Evolutionary conservation across 2,888 invertebrate genomes (phyloP), one percentile per base, ranked within the genome.

Genomic region (Syrphus vitripennis): DNA sequence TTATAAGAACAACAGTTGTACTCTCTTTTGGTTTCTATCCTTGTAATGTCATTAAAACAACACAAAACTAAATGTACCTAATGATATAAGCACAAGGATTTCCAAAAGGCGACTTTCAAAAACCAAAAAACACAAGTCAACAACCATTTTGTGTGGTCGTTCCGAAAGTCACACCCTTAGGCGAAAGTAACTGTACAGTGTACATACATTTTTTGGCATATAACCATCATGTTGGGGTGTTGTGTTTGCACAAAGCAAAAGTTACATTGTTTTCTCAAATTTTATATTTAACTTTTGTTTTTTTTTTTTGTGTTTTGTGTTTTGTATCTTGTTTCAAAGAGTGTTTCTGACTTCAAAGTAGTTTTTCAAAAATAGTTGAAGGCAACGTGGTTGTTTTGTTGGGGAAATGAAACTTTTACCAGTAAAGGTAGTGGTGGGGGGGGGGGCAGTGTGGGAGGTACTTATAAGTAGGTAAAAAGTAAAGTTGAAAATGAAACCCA

Each of bases 181-280:
- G 80, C 72, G 24, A 63, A 65, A 34, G 42, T 48, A 29, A 5
- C 6, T 29, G 3, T 29, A 6, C 6, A 29, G 29, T 29, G 6
- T 29, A 6, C 12, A 9, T 34, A 12, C 12, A 34, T 29, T 9
- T 34, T 1, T 10, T 9, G 9, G 34, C 67, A 34, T 59, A 21
- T 57, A 50, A 69, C 50, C 70, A 57, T 12, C 34, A 50, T 77
- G 67, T 72, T 81, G 48, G 76, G 72, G 75, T 67, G 75, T 53
- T 71, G 21, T 84, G 76, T 84, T 77, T 81, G 76, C 76, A 77
- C 76, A 76, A 84, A 76, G 72, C 40, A 72, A 63, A 79, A 84
- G 67, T 84, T 84, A 53, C 61, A 72, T 76, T 76, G 57, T 83
- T 75, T 69, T 74, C 21, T n/a, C 34, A 63, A 67, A 65, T 45